These are phyloP conservation scores for Doris montereyensis DNA, from an alignment of 2,888 invertebrate species.

Conservation along the genomic window DNA sequence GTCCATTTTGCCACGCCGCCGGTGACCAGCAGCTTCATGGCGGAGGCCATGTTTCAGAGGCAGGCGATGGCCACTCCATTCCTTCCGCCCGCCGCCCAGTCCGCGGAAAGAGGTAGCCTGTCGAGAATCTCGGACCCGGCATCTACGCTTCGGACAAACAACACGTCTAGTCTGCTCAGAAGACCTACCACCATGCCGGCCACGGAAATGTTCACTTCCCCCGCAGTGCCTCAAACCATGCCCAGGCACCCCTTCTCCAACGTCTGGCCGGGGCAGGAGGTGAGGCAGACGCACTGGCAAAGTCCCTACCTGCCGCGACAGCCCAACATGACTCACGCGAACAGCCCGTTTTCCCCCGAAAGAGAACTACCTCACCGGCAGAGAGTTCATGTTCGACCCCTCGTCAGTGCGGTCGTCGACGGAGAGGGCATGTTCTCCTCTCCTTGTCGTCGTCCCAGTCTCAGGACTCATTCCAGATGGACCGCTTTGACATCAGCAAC, in stretches of 20 bases:
- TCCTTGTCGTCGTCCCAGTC: conserved; percentile 56
- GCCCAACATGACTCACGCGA: conserved; percentile 47
- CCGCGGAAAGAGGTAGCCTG: conserved; percentile 46
- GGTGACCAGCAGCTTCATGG: conserved; percentile 53
- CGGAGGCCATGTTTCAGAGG: conserved; percentile 62
- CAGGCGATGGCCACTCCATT: conserved; percentile 62
- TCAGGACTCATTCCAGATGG: conserved; percentile 52
- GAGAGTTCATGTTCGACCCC: conserved; percentile 68
- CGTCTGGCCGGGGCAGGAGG: conserved; percentile 64
- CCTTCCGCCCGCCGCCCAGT: conserved; percentile 46
- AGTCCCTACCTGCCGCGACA: conserved; percentile 61
- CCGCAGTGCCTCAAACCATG: conserved; percentile 60
- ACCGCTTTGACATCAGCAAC: conserved; percentile 64
- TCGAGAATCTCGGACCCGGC: conserved; percentile 58
- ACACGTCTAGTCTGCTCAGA: conserved; percentile 52
- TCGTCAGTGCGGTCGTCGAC: conserved; percentile 53
- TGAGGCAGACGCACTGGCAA: conserved; percentile 65
- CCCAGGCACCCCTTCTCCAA: conserved; percentile 64
- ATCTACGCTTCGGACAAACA: conserved; percentile 49
- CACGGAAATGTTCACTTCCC: conserved; percentile 56
- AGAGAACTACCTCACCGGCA: conserved; percentile 60
- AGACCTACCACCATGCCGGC: conserved; percentile 56
- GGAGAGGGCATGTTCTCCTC: conserved; percentile 63
- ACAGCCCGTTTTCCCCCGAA: conserved; percentile 52
- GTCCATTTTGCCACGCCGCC: conserved; percentile 48